A percentile compares a stretch with the other conserved stretches of the same genome.
phyloP scores from a whole-genome alignment of 2,797 vertebrate genomes.

The Lacerta bilineata region DNA sequence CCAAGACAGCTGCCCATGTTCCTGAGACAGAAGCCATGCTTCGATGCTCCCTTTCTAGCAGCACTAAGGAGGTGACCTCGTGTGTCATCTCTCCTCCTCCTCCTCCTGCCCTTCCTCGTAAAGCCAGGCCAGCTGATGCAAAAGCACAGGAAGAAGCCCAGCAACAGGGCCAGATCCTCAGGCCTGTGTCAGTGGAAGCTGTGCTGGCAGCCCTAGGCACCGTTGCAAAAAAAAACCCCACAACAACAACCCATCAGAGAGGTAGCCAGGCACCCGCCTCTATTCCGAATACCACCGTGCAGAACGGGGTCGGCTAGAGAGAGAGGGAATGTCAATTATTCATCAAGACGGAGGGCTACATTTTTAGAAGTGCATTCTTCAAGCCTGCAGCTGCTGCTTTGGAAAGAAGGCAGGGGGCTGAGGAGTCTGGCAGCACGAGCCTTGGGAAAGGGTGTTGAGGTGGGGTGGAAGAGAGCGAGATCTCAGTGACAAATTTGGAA shows the following conservation, averaged over 20 bases:
- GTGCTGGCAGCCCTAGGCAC: too few relatives aligned
- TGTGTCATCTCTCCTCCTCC: background rate
- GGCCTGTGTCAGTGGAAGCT: background rate
- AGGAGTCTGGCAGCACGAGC: background rate
- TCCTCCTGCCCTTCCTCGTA: background rate
- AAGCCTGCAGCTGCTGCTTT: slow-evolving; percentile 1
- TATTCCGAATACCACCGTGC: background rate
- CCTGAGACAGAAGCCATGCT: background rate
- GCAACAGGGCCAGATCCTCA: fast-evolving
- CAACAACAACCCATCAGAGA: background rate
- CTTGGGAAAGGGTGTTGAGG: background rate
- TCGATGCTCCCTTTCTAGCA: background rate
- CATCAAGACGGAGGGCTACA: slow-evolving; percentile 13
- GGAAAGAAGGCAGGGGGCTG: too few relatives aligned
- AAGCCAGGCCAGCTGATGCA: background rate
- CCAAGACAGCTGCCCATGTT: background rate
- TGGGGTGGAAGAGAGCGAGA: background rate
- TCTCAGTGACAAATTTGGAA: background rate
- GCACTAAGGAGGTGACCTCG: background rate
- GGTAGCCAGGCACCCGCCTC: background rate
- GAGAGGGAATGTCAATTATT: slow-evolving; percentile 42
- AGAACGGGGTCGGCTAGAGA: too few relatives aligned
- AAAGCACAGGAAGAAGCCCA: fast-evolving
- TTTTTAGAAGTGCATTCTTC: background rate
- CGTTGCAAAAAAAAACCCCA: too few relatives aligned